These are phyloP conservation scores for Diplodus sargus DNA, from an alignment of 2,797 vertebrate species.

Conservation along the genomic window DNA sequence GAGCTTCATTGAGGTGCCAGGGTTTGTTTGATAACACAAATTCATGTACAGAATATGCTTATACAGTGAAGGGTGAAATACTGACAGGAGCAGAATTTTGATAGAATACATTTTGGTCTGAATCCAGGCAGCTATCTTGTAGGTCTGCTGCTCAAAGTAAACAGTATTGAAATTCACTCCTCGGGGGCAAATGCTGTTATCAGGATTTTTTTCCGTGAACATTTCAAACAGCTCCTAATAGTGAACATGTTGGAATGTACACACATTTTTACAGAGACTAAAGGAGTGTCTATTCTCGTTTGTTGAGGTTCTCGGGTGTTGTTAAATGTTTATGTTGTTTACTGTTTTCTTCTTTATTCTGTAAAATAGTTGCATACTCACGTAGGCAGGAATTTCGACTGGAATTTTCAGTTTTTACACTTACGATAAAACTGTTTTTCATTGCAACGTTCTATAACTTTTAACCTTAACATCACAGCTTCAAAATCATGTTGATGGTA, in stretches of 20 bases:
- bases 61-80: conserved; percentile 77
- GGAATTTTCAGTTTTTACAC: not conserved
- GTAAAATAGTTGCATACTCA: not conserved
- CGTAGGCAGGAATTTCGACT: not conserved
- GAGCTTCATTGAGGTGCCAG: conserved; percentile 83
- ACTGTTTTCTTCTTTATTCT: not conserved
- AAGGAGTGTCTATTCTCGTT: conserved; percentile 2
- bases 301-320: not conserved
- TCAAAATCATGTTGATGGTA: too few species aligned
- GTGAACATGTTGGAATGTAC: conserved; percentile 37
- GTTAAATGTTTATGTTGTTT: conserved; percentile 2
- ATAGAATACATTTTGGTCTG: conserved; percentile 75
- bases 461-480: too few species aligned
- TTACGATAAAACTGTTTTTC: too few species aligned
- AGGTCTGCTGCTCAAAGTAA: conserved; percentile 71
- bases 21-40: conserved; percentile 84
- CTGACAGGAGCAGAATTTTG: conserved; percentile 73
- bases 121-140: conserved; percentile 72
- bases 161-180: conserved; percentile 76
- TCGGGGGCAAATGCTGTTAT: conserved; percentile 56
- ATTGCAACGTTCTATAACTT: too few species aligned
- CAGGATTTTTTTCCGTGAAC: conserved; percentile 33
- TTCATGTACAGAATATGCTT: conserved; percentile 80
- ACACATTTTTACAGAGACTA: conserved; percentile 14
- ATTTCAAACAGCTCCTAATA: conserved; percentile 53